phyloP scores from a whole-genome alignment of 2,888 invertebrate genomes.

The Patella ulyssiponensis region DNA sequence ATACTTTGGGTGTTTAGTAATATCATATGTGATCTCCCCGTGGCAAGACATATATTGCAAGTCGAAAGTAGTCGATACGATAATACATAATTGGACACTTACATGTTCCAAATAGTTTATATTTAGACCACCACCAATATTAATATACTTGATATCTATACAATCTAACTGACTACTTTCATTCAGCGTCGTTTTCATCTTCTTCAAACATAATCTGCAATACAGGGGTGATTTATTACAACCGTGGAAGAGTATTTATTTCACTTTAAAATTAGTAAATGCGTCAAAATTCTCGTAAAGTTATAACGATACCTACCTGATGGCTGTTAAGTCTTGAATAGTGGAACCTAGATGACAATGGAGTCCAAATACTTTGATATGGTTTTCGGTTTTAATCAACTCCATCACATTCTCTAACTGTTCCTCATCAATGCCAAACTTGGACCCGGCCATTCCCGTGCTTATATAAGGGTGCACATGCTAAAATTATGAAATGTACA shows the following conservation, averaged over 20 bases:
- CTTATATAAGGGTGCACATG: conserved; percentile 68
- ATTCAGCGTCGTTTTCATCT: conserved; percentile 50
- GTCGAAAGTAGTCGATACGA: too few relatives aligned
- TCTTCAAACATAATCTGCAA: conserved; percentile 53
- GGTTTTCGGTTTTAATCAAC: conserved; percentile 37
- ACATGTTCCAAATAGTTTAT: conserved; percentile 63
- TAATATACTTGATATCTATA: conserved; percentile 55
- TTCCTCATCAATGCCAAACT: conserved; percentile 69
- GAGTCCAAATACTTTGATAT: conserved; percentile 68
- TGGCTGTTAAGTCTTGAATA: conserved; percentile 53
- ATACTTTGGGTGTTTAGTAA: too few relatives aligned
- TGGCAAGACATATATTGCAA: too few relatives aligned
- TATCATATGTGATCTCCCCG: too few relatives aligned
- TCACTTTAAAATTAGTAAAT: too few relatives aligned
- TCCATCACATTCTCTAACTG: conserved; percentile 55
- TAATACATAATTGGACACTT: conserved; percentile 11
- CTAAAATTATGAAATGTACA: conserved; percentile 36
- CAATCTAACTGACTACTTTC: conserved; percentile 49
- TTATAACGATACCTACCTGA: conserved; percentile 43
- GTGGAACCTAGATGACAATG: conserved; percentile 72
- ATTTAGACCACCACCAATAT: conserved; percentile 72
- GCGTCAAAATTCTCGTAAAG: neutral
- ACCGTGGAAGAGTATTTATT: too few relatives aligned
- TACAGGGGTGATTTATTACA: neutral
- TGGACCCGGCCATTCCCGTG: conserved; percentile 66